A percentile compares a stretch with the other conserved stretches of the same genome.
Evolutionary conservation across 2,888 invertebrate species (phyloP).

Genomic region (Oegoconia quadripuncta): DNA sequence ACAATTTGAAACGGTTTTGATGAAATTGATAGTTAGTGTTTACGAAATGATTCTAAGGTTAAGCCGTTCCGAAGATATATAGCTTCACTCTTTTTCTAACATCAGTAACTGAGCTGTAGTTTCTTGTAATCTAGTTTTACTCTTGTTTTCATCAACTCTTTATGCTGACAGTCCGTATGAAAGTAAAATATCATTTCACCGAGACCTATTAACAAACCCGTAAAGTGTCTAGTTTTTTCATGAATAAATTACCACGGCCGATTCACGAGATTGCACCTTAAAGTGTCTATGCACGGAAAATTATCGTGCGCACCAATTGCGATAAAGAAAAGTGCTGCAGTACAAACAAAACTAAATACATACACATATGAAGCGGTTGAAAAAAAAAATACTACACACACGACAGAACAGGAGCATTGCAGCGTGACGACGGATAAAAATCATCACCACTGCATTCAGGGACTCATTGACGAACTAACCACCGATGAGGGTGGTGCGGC

Average conservation of each 20-base stretch:
- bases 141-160: conserved; percentile 17
- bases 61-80: too few relatives aligned
- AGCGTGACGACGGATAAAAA: conserved; percentile 75
- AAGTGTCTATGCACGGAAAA: conserved; percentile 39
- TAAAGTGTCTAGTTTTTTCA: conserved; percentile 34
- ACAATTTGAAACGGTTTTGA: too few relatives aligned
- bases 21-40: too few relatives aligned
- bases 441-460: conserved; percentile 55
- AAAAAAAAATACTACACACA: conserved; percentile 60
- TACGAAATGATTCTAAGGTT: too few relatives aligned
- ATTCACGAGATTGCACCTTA: conserved; percentile 50
- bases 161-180: conserved; percentile 49
- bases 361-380: conserved; percentile 36
- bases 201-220: conserved; percentile 46
- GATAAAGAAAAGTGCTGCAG: conserved; percentile 59
- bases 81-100: too few relatives aligned
- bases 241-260: conserved; percentile 24
- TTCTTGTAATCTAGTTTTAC: background rate
- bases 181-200: conserved; percentile 68
- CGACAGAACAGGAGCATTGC: conserved; percentile 45
- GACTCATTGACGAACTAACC: conserved; percentile 67
- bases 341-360: conserved; percentile 39
- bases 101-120: too few relatives aligned
- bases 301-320: conserved; percentile 36
- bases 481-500: conserved; percentile 60